phyloP scores from a whole-genome alignment of 2,113 vertebrate species.

The Erpornis zantholeuca region DNA sequence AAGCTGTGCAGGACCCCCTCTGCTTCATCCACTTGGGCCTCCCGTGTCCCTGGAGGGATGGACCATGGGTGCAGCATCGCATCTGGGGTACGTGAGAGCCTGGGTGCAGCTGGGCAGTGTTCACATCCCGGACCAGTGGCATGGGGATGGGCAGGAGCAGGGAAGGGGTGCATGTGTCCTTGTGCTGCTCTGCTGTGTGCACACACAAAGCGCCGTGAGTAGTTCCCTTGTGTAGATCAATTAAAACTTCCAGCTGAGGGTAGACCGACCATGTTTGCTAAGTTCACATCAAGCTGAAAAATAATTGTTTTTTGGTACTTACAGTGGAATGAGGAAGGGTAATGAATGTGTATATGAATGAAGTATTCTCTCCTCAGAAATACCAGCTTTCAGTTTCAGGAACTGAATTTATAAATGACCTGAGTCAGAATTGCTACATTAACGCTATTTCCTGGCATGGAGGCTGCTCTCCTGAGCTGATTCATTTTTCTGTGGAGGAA shows the following conservation, averaged over 20 bases:
- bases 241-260: not conserved
- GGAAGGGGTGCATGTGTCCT: rapidly evolving
- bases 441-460: not conserved
- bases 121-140: rapidly evolving
- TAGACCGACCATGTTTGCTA: not conserved
- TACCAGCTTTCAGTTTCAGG: not conserved
- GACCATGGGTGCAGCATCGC: rapidly evolving
- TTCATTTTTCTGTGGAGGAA: constrained; percentile 11
- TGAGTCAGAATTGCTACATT: not conserved
- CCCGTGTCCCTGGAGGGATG: rapidly evolving
- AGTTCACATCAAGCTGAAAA: not conserved
- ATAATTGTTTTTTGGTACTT: not conserved
- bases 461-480: not conserved
- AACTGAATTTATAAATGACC: not conserved
- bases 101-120: not conserved
- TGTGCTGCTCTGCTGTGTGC: rapidly evolving
- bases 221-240: rapidly evolving
- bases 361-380: not conserved
- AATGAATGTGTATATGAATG: not conserved
- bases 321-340: not conserved
- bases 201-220: rapidly evolving
- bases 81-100: not conserved
- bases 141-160: not conserved
- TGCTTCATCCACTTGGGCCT: rapidly evolving
- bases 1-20: not conserved